Evolutionary conservation across 1,140 invertebrate genomes (phyloP), one percentile per base, ranked within the genome.

Genomic region (Temnothorax nylanderi): DNA sequence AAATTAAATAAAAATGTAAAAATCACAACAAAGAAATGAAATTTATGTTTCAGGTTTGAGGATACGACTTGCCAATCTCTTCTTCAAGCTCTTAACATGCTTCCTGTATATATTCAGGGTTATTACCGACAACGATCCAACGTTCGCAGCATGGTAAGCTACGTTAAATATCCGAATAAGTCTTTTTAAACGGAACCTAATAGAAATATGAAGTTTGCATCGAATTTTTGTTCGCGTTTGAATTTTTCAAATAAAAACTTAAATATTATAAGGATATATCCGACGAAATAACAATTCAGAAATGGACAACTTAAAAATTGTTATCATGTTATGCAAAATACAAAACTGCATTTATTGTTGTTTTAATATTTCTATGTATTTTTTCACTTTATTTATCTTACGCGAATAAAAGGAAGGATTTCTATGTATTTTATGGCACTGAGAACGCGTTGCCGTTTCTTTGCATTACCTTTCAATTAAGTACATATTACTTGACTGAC

Each of bases 11-110:
- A 21, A 80, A 13, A 65, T 10, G 18, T 34, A 18, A 21, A 65
- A 49, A 0, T 67, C 8, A 49, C 21, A 65, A 78, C 6, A 65
- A n/a, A 41, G 7, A 41, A 80, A 69, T 80, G 0, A 69, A 80
- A 77, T 71, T 87, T 82, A 56, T 92, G 41, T 87, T 96, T 69
- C 96, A 99, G 99, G 99, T 97, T 97, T 99, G 95, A 97, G 99
- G 92, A 99, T 99, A 96, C 98, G 99, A 94, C 98, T 99, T 92
- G 98, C 98, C 91, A 99, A 99, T 96, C 96, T 99, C 94, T 97
- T 99, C 95, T 98, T 99, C 96, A 99, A 99, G 96, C 96, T 99
- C 77, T 95, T 99, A 93, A 98, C 99, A 95, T 99, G 99, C 96
- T 96, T 99, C 94, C 96, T 99, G 91, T 99, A 99, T 96, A 98